Evolutionary conservation across 2,888 invertebrate species (phyloP), one percentile per base, ranked within the genome.

Genomic region (Amorpha juglandis): DNA sequence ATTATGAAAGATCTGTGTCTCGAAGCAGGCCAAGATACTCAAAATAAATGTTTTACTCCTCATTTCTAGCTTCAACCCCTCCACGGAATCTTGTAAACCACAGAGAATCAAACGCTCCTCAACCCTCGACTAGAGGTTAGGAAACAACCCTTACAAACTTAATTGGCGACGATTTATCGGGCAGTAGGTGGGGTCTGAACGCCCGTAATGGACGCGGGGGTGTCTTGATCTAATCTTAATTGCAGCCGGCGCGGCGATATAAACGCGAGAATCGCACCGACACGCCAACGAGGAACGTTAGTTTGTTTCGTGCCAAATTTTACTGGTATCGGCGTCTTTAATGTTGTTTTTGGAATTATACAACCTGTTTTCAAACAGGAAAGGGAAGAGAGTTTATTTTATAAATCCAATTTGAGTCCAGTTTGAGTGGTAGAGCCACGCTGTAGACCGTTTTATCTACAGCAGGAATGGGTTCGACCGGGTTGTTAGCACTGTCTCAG

Each of bases 181-280:
- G 69, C 38, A 11, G 70, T 73, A 81, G 80, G 80, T 82, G 78
- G 74, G 27, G 74, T 35, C 77, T 71, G 76, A 79, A 74, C 75
- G 76, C 69, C 70, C 68, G 71, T 80, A 83, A 83, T 79, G 76
- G 75, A 72, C 72, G 71, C 70, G 74, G 70, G 76, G 73, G 79
- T 75, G 75, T 72, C 71, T 71, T 66, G 74, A 82, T 83, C 76
- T 78, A 76, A 83, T 82, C 82, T 82, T 79, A 83, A 83, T 80
- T 78, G 82, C 77, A 71, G 72, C 68, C 76, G 71, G 72, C 68
- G 73, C 76, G 71, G 72, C 68, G 73, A 74, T 76, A 74, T 70
- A 71, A 74, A 76, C 67, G 67, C 62, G 55, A 65, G 70, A 69
- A 72, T 63, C 45, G 62, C 47, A 52, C 52, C 27, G 53, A 33